Evolutionary conservation across 2,797 vertebrate species (phyloP).

Genomic region (Huso huso): DNA sequence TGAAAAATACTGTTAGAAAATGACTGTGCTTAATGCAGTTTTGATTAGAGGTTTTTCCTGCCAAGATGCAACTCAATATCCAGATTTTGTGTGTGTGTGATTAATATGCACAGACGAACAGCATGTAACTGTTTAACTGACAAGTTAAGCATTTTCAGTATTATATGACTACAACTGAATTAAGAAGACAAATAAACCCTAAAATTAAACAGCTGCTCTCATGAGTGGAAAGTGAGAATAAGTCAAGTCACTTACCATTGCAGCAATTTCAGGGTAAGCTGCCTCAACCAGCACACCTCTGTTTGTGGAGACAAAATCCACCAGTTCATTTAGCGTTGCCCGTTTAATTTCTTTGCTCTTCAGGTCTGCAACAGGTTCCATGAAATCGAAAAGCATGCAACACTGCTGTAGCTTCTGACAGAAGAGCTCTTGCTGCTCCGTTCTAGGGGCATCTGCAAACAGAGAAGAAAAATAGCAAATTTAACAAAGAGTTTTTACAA

Average conservation of each 20-base stretch:
- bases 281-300: slow-evolving; percentile 89
- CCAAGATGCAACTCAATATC: background rate
- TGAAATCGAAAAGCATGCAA: slow-evolving; percentile 91
- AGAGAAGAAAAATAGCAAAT: slow-evolving; percentile 7
- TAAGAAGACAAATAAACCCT: no score
- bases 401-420: slow-evolving; percentile 94
- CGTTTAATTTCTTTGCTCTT: slow-evolving; percentile 98
- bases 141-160: background rate
- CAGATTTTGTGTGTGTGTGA: no score
- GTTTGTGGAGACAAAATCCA: slow-evolving; percentile 94
- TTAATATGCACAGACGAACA: no score
- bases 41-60: background rate
- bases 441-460: slow-evolving; percentile 75
- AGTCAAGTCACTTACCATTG: slow-evolving; percentile 75
- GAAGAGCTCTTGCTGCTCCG: slow-evolving; percentile 90
- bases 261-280: slow-evolving; percentile 87
- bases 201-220: background rate
- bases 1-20: background rate
- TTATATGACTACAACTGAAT: no score
- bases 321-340: slow-evolving; percentile 88
- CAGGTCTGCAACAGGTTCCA: slow-evolving; percentile 88
- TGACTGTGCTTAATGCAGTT: background rate
- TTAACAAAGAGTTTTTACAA: no score
- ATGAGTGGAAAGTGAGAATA: background rate
- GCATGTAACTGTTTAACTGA: no score